Evolutionary conservation across 2,888 invertebrate genomes (phyloP).

Genomic region (Lobophora halterata): DNA sequence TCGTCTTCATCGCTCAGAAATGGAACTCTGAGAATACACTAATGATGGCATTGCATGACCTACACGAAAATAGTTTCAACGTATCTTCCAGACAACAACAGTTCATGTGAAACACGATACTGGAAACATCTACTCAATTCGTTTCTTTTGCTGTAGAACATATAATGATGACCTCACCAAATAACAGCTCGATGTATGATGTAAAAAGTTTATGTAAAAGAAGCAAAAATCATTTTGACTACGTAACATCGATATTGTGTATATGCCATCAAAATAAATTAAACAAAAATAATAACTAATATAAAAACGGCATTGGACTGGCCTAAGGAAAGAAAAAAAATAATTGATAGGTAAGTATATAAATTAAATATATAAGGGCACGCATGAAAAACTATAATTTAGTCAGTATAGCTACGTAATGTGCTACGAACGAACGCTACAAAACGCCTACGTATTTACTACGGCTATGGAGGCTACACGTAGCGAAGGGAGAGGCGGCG

Average conservation of each 20-base stretch:
- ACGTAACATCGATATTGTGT: too few relatives aligned
- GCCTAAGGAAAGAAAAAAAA: too few relatives aligned
- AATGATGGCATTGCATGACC: constrained; percentile 71
- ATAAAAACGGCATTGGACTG: too few relatives aligned
- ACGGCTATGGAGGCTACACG: constrained; percentile 12
- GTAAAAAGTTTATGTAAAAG: too few relatives aligned
- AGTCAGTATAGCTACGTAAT: constrained; percentile 11
- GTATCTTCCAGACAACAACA: constrained; percentile 21
- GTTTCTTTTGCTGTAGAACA: constrained; percentile 12
- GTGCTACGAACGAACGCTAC: constrained; percentile 15
- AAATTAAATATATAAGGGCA: too few relatives aligned
- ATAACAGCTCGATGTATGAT: too few relatives aligned
- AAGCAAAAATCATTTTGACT: too few relatives aligned
- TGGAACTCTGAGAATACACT: constrained; percentile 59
- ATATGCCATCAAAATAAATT: too few relatives aligned
- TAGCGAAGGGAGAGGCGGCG: constrained; percentile 25
- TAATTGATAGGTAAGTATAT: constrained; percentile 2
- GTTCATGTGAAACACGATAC: constrained; percentile 20
- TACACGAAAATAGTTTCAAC: constrained; percentile 34
- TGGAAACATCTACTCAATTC: constrained; percentile 19
- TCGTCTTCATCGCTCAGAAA: constrained; percentile 70
- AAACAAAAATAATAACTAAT: too few relatives aligned
- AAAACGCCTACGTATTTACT: constrained; percentile 14
- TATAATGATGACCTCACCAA: too few relatives aligned
- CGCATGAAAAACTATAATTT: too few relatives aligned